Evolutionary conservation across 1,140 invertebrate genomes (phyloP), one percentile per base, ranked within the genome.

Genomic region (Drosophila grimshawi): DNA sequence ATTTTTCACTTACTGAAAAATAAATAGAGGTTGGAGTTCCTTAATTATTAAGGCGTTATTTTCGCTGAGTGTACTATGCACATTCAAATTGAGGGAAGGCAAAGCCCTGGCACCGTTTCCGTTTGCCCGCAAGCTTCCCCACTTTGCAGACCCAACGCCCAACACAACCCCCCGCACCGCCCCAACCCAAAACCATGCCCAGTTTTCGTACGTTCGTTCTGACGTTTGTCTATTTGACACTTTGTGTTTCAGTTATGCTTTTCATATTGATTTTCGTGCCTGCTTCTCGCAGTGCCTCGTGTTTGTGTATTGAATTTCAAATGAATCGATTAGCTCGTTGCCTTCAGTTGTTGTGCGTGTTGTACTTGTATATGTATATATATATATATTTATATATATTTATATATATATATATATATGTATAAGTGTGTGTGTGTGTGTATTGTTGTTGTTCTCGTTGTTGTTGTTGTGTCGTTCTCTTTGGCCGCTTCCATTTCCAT

Each of bases 241-340:
- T 86, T 86, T 76, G 78, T 85, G 70, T 74, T 81, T 80, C 81
- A 81, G 80, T 86, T 86, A 86, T 86, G 81, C 81, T 86, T 86
- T 80, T 86, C 81, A 86, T 86, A 86, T 86, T 86, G 81, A 86
- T 86, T 86, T 86, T 86, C 78, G 81, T 75, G 65, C 64, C 57
- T 59, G 51, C 35, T 32, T 29, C 32, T 49, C 49, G 6, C 53
- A 8, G 35, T 32, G 52, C 48, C 33, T 66, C 65, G 74, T 80
- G 81, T 86, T 78, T 86, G 81, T 86, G 82, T 86, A 86, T 86
- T 86, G 81, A 86, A 86, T 86, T 81, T 75, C 81, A 86, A 86
- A 86, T 86, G 81, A 86, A 86, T 86, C 81, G 81, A 86, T 86
- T 83, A 85, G 81, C 81, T 77, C 76, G 73, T 67, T 85, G 79